Conservation (phyloP, 2,113 vertebrate species). For the Odocoileus virginianus region DNA sequence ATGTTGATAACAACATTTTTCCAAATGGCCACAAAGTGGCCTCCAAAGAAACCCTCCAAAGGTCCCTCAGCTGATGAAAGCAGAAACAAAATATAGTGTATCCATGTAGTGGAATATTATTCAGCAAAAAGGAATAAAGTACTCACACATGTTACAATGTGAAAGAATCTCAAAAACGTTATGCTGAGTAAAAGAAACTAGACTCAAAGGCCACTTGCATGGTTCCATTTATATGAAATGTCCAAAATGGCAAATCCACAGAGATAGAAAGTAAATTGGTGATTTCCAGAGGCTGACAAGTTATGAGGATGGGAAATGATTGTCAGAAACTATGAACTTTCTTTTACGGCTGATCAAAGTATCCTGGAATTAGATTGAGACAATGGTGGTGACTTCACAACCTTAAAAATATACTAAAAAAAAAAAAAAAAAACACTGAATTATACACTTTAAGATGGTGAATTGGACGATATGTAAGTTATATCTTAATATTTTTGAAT, state of each 20-base stretch:
- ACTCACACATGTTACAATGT: not conserved
- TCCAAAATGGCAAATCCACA: not conserved
- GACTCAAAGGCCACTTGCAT: not conserved
- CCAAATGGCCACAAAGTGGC: not conserved
- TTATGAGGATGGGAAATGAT: accelerated
- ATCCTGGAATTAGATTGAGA: not conserved
- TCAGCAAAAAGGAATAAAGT: not conserved
- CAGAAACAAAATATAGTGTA: not conserved
- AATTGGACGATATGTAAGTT: not conserved
- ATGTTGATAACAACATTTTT: not conserved
- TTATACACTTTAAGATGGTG: not conserved
- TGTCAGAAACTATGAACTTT: not conserved
- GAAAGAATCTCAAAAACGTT: not conserved
- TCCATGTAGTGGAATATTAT: not conserved
- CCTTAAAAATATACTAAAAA: not conserved
- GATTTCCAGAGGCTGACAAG: not conserved
- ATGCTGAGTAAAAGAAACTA: not conserved
- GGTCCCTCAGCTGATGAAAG: not conserved
- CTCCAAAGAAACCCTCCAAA: not conserved
- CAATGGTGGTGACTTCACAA: not conserved
- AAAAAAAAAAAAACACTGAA: not conserved
- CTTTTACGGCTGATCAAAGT: not conserved
- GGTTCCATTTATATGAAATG: not conserved
- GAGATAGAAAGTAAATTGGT: not conserved
- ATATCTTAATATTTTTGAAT: not conserved